Conservation (phyloP, 2,888 invertebrate genomes). For the Neoaliturus tenellus region DNA sequence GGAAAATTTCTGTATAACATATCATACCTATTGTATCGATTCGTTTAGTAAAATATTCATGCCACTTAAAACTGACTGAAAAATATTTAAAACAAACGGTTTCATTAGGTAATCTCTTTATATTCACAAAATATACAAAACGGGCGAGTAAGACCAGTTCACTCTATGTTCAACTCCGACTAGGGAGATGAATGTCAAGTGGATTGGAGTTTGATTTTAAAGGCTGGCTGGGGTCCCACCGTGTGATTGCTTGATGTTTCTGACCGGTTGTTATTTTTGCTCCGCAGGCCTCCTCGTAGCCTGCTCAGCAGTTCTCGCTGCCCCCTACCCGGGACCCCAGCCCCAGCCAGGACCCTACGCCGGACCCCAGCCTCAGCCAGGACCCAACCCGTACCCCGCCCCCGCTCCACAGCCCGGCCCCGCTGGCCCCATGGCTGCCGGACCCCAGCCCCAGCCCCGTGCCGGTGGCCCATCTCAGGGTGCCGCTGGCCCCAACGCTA, state of each 20-base stretch:
- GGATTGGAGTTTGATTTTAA: neutral
- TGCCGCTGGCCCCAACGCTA: constrained; percentile 34
- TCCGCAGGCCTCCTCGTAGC: constrained; percentile 33
- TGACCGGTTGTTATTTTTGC: constrained; percentile 2
- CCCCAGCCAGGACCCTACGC: neutral
- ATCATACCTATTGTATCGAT: too few relatives aligned
- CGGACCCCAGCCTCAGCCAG: constrained; percentile 8
- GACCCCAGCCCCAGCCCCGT: constrained; percentile 33
- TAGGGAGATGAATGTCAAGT: too few relatives aligned
- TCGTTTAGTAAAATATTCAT: too few relatives aligned
- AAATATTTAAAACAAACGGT: too few relatives aligned
- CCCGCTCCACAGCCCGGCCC: neutral
- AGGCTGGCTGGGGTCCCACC: constrained; percentile 13
- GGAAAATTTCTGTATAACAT: too few relatives aligned
- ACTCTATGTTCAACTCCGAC: too few relatives aligned
- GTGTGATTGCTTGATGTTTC: neutral
- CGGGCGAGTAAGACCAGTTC: too few relatives aligned
- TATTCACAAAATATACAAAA: too few relatives aligned
- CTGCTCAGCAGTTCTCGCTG: constrained; percentile 23
- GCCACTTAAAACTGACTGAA: too few relatives aligned
- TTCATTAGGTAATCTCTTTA: too few relatives aligned
- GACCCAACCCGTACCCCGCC: neutral
- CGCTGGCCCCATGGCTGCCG: neutral
- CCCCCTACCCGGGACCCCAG: neutral
- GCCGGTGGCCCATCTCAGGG: neutral